Evolutionary conservation across 2,113 vertebrate species (phyloP).

Genomic region (Morone chrysops): DNA sequence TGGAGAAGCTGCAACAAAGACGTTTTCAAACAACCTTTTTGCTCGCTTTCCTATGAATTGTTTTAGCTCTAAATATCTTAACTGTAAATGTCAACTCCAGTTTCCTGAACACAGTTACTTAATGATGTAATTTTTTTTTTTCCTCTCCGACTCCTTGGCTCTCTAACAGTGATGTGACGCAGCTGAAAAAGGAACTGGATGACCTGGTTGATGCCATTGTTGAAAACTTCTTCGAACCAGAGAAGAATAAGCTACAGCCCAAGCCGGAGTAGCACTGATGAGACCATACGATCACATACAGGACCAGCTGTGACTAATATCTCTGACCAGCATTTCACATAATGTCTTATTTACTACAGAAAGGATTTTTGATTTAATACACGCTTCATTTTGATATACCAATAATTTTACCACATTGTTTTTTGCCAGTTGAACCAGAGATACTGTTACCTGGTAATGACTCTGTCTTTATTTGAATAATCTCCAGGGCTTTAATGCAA

Average conservation of each 20-base stretch:
- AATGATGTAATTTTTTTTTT: neutral
- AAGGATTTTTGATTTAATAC: conserved; percentile 9
- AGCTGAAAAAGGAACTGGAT: conserved; percentile 91
- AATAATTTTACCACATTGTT: neutral
- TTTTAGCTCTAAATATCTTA: neutral
- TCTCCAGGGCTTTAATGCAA: neutral
- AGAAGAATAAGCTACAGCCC: conserved; percentile 91
- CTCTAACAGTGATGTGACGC: conserved; percentile 86
- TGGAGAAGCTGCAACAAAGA: neutral
- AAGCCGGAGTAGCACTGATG: conserved; percentile 85
- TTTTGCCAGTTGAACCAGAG: neutral
- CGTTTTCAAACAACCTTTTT: too few species aligned
- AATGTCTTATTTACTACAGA: conserved; percentile 53
- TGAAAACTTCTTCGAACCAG: conserved; percentile 94
- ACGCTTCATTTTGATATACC: neutral
- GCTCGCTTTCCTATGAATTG: neutral
- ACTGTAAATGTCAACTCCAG: neutral
- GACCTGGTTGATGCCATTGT: conserved; percentile 90
- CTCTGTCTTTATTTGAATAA: conserved; percentile 11
- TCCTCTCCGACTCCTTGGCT: neutral
- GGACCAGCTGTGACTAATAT: neutral
- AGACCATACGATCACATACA: neutral
- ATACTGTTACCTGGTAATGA: neutral
- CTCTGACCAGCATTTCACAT: conserved; percentile 13
- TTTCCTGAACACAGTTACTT: neutral